phyloP scores from a whole-genome alignment of 2,113 vertebrate genomes.

The Apodemus sylvaticus region DNA sequence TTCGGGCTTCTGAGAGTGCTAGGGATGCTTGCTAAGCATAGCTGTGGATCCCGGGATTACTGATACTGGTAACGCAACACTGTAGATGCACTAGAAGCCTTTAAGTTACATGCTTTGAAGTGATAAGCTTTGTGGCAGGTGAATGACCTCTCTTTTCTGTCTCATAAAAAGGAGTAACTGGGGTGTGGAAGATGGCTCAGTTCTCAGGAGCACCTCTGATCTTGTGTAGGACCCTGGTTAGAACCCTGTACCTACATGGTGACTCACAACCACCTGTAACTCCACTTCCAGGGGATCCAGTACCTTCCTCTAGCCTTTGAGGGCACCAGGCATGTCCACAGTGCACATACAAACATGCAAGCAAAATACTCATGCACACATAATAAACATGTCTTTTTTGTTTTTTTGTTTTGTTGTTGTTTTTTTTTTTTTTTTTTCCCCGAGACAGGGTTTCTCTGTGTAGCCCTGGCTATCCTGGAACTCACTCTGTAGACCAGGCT shows the following conservation, averaged over 20 bases:
- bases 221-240: not conserved
- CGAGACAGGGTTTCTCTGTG: too few relatives aligned
- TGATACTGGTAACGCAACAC: not conserved
- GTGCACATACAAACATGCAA: not conserved
- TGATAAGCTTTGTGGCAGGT: not conserved
- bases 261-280: not conserved
- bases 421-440: too few relatives aligned
- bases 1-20: not conserved
- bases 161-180: not conserved
- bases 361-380: not conserved
- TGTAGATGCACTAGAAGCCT: not conserved
- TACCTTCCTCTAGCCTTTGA: not conserved
- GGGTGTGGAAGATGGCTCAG: not conserved
- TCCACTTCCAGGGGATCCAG: not conserved
- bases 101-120: not conserved
- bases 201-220: not conserved
- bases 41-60: not conserved
- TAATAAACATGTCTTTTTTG: not conserved
- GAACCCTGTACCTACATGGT: not conserved
- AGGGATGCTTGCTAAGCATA: not conserved
- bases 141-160: not conserved
- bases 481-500: too few relatives aligned
- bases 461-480: too few relatives aligned
- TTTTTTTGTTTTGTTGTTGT: too few relatives aligned
- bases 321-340: not conserved